Conservation (phyloP, 2,888 invertebrate genomes). For the Catocala sponsa region DNA sequence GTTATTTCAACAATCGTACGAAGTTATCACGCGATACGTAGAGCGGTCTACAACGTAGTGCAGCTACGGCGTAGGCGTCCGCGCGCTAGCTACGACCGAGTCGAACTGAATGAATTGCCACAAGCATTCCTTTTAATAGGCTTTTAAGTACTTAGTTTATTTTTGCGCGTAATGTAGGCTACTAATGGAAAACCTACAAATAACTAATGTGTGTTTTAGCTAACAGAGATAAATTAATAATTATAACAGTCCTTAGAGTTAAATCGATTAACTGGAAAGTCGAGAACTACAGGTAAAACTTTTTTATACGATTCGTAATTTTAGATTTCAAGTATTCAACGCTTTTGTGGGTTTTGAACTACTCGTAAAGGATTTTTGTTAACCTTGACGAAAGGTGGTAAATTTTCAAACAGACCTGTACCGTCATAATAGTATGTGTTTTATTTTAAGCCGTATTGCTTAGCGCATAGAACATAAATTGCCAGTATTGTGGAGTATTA, state of each 20-base stretch:
- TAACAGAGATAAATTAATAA: constrained; percentile 6
- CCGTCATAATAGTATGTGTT: neutral
- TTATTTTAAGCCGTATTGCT: constrained; percentile 7
- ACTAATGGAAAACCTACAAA: constrained; percentile 53
- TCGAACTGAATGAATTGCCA: constrained; percentile 67
- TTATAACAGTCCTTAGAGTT: constrained; percentile 2
- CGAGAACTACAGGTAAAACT: constrained; percentile 6
- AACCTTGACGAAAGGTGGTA: constrained; percentile 14
- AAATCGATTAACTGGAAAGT: constrained; percentile 8
- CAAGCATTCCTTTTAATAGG: constrained; percentile 57
- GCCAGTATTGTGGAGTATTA: neutral
- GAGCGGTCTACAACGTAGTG: constrained; percentile 56
- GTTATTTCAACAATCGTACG: constrained; percentile 47
- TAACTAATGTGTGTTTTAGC: constrained; percentile 37
- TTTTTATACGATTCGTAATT: constrained; percentile 10
- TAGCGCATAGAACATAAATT: neutral
- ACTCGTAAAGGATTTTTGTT: constrained; percentile 4
- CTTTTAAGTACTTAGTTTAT: constrained; percentile 64
- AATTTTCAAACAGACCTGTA: constrained; percentile 10
- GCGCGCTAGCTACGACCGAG: constrained; percentile 72
- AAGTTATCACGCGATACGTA: constrained; percentile 60
- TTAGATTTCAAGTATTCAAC: constrained; percentile 7
- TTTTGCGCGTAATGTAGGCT: constrained; percentile 62
- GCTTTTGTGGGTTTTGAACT: constrained; percentile 7
- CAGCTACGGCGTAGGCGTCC: constrained; percentile 76